Evolutionary conservation across 2,888 invertebrate genomes (phyloP).

Genomic region (Periphyllus acericola): DNA sequence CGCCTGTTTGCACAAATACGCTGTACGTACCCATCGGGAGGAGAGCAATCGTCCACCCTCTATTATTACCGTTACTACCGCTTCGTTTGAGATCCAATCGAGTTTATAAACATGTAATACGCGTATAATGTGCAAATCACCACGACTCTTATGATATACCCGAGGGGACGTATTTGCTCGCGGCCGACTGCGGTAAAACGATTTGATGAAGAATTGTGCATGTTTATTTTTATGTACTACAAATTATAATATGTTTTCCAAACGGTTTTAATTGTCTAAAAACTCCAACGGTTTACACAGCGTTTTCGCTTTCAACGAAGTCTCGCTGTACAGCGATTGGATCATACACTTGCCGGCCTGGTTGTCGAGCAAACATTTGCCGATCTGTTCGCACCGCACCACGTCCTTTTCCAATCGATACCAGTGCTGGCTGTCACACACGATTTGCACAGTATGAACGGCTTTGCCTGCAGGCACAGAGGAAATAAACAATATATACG

Average conservation of each 20-base stretch:
- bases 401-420: constrained; percentile 49
- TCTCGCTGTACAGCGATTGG: constrained; percentile 45
- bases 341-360: constrained; percentile 29
- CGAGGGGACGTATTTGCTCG: not conserved
- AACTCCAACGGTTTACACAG: constrained; percentile 23
- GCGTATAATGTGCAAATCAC: not conserved
- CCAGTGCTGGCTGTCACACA: constrained; percentile 28
- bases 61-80: not conserved
- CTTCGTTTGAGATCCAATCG: not conserved
- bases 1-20: too few relatives aligned
- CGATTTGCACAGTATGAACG: constrained; percentile 12
- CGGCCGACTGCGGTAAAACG: not conserved
- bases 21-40: too few relatives aligned
- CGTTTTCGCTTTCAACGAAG: constrained; percentile 31
- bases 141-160: not conserved
- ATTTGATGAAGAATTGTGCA: not conserved
- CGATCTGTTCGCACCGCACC: constrained; percentile 36
- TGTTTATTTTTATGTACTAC: too few relatives aligned
- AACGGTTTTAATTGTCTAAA: constrained; percentile 17
- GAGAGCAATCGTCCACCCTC: too few relatives aligned
- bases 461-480: not conserved
- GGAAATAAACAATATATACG: not conserved
- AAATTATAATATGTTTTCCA: not conserved
- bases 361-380: constrained; percentile 38
- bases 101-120: not conserved